Evolutionary conservation across 2,113 vertebrate genomes (phyloP).

Genomic region (Thymallus thymallus): DNA sequence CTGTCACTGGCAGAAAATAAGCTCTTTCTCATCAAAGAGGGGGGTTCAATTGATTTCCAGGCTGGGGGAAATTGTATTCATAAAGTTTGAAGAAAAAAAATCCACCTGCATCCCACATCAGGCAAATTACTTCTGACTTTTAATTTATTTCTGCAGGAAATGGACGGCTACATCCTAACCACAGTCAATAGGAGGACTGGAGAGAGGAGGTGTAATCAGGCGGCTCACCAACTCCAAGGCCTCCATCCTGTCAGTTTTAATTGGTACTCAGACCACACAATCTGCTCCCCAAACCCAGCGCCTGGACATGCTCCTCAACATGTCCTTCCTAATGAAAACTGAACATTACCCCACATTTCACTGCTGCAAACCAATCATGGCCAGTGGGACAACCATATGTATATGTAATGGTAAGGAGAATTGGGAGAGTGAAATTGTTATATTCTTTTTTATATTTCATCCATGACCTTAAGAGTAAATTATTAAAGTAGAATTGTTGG

Average conservation of each 20-base stretch:
- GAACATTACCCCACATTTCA: slow-evolving; percentile 60
- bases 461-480: neutral
- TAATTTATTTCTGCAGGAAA: slow-evolving; percentile 99
- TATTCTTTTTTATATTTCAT: neutral
- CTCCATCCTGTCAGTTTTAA: slow-evolving; percentile 92
- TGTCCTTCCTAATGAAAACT: slow-evolving; percentile 85
- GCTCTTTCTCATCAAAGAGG: slow-evolving; percentile 78
- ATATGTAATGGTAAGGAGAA: slow-evolving; percentile 27
- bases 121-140: slow-evolving; percentile 99
- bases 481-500: neutral
- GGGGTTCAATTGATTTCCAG: slow-evolving; percentile 95
- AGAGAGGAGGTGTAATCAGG: slow-evolving; percentile 89
- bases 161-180: slow-evolving; percentile 95
- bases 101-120: slow-evolving; percentile 90
- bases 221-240: slow-evolving; percentile 81
- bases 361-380: neutral
- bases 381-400: neutral
- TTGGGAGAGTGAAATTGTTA: slow-evolving; percentile 44
- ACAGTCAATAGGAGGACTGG: slow-evolving; percentile 91
- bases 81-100: slow-evolving; percentile 67
- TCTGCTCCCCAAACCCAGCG: slow-evolving; percentile 80
- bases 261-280: slow-evolving; percentile 89
- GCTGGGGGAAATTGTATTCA: slow-evolving; percentile 77
- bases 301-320: slow-evolving; percentile 74
- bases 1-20: slow-evolving; percentile 96